Percentiles rank a stretch among this genome's conserved stretches.
Conservation (phyloP, 2,797 vertebrate species). For the Hydrophis major region DNA sequence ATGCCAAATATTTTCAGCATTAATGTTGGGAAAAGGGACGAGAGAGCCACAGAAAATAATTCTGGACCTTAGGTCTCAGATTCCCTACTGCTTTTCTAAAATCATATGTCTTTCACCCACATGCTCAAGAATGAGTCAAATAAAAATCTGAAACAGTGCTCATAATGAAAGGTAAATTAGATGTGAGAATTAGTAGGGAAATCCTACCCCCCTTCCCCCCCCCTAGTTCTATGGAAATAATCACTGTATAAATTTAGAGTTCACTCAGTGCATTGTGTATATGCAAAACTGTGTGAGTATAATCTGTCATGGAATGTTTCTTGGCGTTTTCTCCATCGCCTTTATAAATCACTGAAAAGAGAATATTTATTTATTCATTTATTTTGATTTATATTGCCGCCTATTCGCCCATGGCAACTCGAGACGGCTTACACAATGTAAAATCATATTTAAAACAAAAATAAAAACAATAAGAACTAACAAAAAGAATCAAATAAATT, state of each 20-base stretch:
- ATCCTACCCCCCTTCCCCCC: neutral
- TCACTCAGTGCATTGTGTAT: neutral
- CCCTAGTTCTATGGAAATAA: neutral
- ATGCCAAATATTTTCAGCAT: neutral
- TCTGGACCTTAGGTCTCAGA: neutral
- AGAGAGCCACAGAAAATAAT: neutral
- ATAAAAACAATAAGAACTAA: no score
- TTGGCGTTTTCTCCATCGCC: neutral
- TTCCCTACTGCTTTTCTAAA: neutral
- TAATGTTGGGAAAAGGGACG: neutral
- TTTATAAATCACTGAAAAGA: neutral
- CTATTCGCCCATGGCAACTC: no score
- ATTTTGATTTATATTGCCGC: no score
- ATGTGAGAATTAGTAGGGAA: neutral
- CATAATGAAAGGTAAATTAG: neutral
- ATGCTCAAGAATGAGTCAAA: neutral
- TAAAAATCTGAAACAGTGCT: neutral
- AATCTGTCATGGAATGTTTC: neutral
- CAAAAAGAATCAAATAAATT: no score
- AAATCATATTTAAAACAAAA: no score
- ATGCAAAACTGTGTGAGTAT: neutral
- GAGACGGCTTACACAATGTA: no score
- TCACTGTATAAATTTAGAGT: neutral
- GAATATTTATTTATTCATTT: no score
- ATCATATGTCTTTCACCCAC: neutral